Evolutionary conservation across 2,888 invertebrate genomes (phyloP), one percentile per base, ranked within the genome.

Genomic region (Melanophora roralis): DNA sequence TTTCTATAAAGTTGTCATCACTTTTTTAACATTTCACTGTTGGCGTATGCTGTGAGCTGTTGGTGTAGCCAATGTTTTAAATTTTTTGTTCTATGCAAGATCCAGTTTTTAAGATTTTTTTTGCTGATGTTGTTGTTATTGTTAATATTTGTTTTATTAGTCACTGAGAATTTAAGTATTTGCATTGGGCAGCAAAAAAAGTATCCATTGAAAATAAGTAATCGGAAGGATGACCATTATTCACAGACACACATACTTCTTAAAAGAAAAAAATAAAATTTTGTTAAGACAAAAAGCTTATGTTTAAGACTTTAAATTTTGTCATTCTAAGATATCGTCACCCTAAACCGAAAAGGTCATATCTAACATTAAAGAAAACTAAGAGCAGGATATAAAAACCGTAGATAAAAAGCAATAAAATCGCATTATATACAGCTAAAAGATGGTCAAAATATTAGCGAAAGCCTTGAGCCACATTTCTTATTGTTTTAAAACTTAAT

Each of bases 101-200:
- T 77, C 76, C 69, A 71, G 76, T 77, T 77, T 76, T 76, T n/a
- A 67, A 51, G 43, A 59, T 59, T 49, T 45, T 51, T n/a, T 11
- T 38, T 57, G n/a, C 38, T 23, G 27, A n/a, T 53, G n/a, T 55
- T 74, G 36, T 38, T 59, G n/a, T 16, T 53, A 32, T 45, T 43
- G 32, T 49, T 57, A 49, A 71, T 71, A 51, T 71, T 71, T 71
- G 64, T 64, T 71, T 49, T 59, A 34, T 71, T 57, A 71, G 57
- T 65, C 76, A 77, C 21, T 43, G 23, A 67, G 57, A 43, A 59
- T 27, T 40, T 19, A 19, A 43, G n/a, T 21, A 23, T 40, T 51
- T 27, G 12, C 23, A n/a, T 43, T 59, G 40, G 36, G 6, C 34
- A 19, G 21, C 47, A 23, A 21, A 51, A 64, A 49, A 64, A 64